Base-by-base conservation (phyloP, 1,140 invertebrate species). In the Drosophila sechellia region DNA sequence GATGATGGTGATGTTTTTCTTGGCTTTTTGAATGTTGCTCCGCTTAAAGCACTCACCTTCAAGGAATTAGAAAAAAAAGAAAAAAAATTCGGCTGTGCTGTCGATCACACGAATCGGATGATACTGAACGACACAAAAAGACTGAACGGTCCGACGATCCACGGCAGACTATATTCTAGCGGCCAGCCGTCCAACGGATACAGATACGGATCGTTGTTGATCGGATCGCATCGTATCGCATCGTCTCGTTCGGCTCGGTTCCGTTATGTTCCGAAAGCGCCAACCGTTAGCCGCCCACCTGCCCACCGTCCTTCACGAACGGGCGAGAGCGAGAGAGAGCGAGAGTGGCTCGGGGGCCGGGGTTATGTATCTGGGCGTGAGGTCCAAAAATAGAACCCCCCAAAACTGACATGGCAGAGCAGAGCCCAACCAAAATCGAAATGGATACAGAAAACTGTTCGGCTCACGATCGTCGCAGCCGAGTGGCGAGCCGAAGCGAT, bases 121-220 rank as follows among this genome's bases (percentile, higher is more conserved):
- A 76, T 81, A 92, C 81, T 91, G 87, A 81, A 91, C 85, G 85
- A 80, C 79, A 89, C 83, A 85, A 91, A 83, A 87, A 85, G 84
- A 92, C 92, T 92, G 92, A 92, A 92, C 90, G 89, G 90, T 92
- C 91, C 92, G 92, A 92, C 92, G 90, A 92, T 85, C 90, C 81
- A 92, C 90, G 90, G 92, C 91, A 92, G 92, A 92, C 92, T 92
- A 92, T 91, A 91, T 92, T 91, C 87, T 83, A 76, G 68, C 37
- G 77, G 77, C 52, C 34, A 57, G 58, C 56, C 75, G 65, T 49
- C 53, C 72, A 57, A 68, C 60, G 79, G 90, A 91, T 91, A 90
- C 84, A 87, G 73, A 85, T 91, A 90, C 81, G 77, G 37, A 59
- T 59, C 59, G 59, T 65, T 31, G 31, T 31, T 31, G 31, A 31